These are phyloP conservation scores for Proterorhinus semilunaris DNA, from an alignment of 2,113 vertebrate species.

Conservation along the genomic window DNA sequence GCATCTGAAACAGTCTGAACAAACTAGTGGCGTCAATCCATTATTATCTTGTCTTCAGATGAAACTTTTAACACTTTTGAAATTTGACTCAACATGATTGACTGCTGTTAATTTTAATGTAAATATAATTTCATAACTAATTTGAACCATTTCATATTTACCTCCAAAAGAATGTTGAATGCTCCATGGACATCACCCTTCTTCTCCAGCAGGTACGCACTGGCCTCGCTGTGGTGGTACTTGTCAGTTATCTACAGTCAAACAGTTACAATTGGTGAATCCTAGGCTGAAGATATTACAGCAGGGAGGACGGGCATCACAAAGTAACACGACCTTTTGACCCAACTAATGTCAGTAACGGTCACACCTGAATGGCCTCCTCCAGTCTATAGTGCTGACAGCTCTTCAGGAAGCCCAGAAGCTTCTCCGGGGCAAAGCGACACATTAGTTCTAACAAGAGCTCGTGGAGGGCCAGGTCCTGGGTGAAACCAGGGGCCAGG, in stretches of 20 bases:
- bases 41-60: no score
- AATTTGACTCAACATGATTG: no score
- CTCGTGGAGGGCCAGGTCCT: slow-evolving; percentile 81
- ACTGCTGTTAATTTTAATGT: no score
- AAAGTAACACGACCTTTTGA: no score
- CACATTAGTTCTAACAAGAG: slow-evolving; percentile 86
- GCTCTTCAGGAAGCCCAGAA: slow-evolving; percentile 81
- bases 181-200: slow-evolving; percentile 90
- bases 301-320: not conserved
- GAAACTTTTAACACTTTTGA: no score
- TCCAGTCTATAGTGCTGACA: slow-evolving; percentile 90
- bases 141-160: slow-evolving; percentile 35
- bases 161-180: slow-evolving; percentile 89
- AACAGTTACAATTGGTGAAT: not conserved
- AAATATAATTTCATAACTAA: no score
- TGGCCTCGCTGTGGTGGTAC: slow-evolving; percentile 84
- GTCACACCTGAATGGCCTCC: slow-evolving; percentile 89
- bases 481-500: slow-evolving; percentile 69
- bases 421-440: slow-evolving; percentile 81
- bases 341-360: not conserved
- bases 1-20: not conserved
- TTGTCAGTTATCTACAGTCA: slow-evolving; percentile 82
- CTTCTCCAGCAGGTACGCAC: slow-evolving; percentile 88
- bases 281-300: not conserved
- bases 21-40: no score